Base-by-base conservation (phyloP, 2,113 vertebrate species). In the Hemicordylus capensis region DNA sequence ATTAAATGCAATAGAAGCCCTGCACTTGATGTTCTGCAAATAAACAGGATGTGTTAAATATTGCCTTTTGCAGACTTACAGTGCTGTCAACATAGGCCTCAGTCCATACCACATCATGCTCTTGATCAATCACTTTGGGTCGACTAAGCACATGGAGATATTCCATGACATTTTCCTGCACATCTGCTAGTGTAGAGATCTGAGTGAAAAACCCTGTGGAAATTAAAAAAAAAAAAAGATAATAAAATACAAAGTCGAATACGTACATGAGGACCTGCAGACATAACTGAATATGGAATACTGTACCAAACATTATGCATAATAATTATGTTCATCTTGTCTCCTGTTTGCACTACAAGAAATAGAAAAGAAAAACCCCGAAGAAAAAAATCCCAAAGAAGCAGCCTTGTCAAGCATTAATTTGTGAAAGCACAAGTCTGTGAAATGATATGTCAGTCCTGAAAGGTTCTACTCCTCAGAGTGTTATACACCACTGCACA, bases 161-260 rank as follows among this genome's bases (percentile, higher is more conserved):
- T 91, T 99, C 98, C 98, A 99, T 99, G 88, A 99, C 98, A 1
- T 99, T 99, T 94, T 99, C 99, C 81, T 99, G 99, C 77, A 99
- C 98, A 4, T 99, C 99, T 48, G 99, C 99, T 95, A 99, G 85
- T 1, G 99, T 99, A 70, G 98, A 99, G 89, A 99, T 99, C 93
- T 99, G 98, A 74, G 99, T 99, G 83, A 99, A 99, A 93, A 99
- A 99, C 3, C 99, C 99, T 99, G 95, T 44, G 73, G 76, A 72
- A 90, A 93, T 72, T 31, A 81, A 1, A 59, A 89, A 85, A 0
- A 48, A 76, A 28, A 56, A 3, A 48, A 26, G 85, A 0, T 77
- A 72, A 76, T 14, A 58, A 70, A 79, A 12, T 17, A 51, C 42
- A 46, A 17, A 74, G 20, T n/a, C 28, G n/a, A 46, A 31, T 34